Percentiles rank a stretch among this genome's conserved stretches.
Conservation (phyloP, 2,113 vertebrate species). For the Platichthys flesus region DNA sequence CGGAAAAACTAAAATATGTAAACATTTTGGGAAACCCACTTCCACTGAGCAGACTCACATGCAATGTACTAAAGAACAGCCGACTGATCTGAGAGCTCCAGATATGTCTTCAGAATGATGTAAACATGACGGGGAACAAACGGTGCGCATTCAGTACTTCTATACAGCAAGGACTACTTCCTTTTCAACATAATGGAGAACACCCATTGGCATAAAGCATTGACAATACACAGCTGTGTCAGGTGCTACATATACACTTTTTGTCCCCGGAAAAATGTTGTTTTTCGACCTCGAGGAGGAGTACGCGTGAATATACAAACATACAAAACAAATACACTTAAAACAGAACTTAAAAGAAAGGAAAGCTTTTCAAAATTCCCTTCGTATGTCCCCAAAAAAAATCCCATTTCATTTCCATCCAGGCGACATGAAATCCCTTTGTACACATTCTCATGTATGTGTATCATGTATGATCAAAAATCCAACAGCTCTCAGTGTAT, state of each 20-base stretch:
- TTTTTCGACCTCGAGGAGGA: constrained; percentile 7
- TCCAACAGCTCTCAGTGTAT: constrained; percentile 12
- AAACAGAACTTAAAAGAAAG: constrained; percentile 14
- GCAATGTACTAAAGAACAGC: constrained; percentile 3
- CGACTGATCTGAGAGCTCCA: neutral
- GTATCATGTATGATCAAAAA: constrained; percentile 1
- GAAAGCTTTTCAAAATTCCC: neutral
- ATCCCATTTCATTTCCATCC: constrained; percentile 11
- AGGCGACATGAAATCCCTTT: constrained; percentile 28
- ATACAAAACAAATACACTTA: constrained; percentile 37
- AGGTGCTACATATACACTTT: constrained; percentile 56
- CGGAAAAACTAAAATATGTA: neutral
- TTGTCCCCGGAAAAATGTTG: constrained; percentile 8
- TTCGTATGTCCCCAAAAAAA: neutral
- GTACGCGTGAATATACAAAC: constrained; percentile 18
- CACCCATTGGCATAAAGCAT: constrained; percentile 38
- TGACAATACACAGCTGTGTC: constrained; percentile 45
- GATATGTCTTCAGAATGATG: constrained; percentile 20
- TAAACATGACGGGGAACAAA: constrained; percentile 32
- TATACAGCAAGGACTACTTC: constrained; percentile 16
- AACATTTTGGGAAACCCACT: constrained; percentile 27
- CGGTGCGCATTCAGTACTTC: constrained; percentile 11
- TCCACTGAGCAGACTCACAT: constrained; percentile 21
- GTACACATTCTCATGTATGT: constrained; percentile 17
- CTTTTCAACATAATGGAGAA: constrained; percentile 26